These are phyloP conservation scores for Drosophila planitibia DNA, from an alignment of 2,888 invertebrate genomes.

Conservation along the genomic window DNA sequence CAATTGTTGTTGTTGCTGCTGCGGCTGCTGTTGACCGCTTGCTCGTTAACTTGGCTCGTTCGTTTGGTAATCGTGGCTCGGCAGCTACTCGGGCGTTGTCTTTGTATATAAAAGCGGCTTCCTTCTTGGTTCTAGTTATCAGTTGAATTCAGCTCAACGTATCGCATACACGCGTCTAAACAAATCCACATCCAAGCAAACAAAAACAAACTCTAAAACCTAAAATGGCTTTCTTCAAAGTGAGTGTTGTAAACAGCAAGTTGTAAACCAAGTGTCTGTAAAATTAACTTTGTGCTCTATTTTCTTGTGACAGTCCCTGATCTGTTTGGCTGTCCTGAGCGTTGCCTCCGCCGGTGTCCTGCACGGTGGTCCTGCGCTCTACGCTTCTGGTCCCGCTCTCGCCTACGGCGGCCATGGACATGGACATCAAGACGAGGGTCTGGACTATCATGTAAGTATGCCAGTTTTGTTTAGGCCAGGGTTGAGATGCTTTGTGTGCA, in stretches of 20 bases:
- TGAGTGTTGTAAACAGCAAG: slow-evolving; percentile 74
- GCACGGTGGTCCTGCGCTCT: slow-evolving; percentile 81
- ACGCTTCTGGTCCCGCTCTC: slow-evolving; percentile 79
- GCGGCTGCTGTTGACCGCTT: slow-evolving; percentile 52
- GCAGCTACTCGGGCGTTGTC: slow-evolving; percentile 83
- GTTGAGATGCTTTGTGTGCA: slow-evolving; percentile 25
- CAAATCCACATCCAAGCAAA: slow-evolving; percentile 20
- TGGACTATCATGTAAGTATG: slow-evolving; percentile 85
- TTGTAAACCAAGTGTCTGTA: slow-evolving; percentile 22
- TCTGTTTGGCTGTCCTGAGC: slow-evolving; percentile 85
- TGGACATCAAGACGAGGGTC: slow-evolving; percentile 80
- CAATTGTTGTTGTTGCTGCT: slow-evolving; percentile 47
- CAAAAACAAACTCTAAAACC: slow-evolving; percentile 43
- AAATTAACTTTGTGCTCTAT: slow-evolving; percentile 33
- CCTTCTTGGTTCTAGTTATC: slow-evolving; percentile 86
- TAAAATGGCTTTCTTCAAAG: slow-evolving; percentile 85
- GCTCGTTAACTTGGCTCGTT: slow-evolving; percentile 53
- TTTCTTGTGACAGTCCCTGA: slow-evolving; percentile 79
- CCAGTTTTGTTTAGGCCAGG: slow-evolving; percentile 25
- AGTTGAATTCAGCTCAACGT: slow-evolving; percentile 85
- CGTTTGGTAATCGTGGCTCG: slow-evolving; percentile 49
- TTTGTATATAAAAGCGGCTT: slow-evolving; percentile 85
- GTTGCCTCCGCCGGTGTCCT: slow-evolving; percentile 84
- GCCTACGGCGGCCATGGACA: slow-evolving; percentile 70
- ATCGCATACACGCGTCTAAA: slow-evolving; percentile 71